These are phyloP conservation scores for Xanthostigma xanthostigma DNA, from an alignment of 2,888 invertebrate genomes.

Conservation along the genomic window DNA sequence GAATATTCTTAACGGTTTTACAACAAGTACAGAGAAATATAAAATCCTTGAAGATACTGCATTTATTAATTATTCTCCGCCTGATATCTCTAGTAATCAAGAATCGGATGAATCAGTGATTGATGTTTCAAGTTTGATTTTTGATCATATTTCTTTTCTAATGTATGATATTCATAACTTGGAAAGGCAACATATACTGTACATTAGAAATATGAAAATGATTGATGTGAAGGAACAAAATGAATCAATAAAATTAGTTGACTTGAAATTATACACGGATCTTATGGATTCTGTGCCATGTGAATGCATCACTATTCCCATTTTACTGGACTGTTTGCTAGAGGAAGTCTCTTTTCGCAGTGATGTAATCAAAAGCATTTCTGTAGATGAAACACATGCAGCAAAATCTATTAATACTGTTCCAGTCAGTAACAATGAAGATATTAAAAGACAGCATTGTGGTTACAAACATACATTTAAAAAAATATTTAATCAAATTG, in stretches of 20 bases:
- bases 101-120: not conserved
- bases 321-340: conserved; percentile 19
- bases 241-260: not conserved
- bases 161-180: conserved; percentile 22
- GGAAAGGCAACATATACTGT: conserved; percentile 17
- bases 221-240: not conserved
- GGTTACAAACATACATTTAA: too few species aligned
- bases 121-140: conserved; percentile 11
- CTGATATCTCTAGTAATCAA: not conserved
- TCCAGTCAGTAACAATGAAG: too few species aligned
- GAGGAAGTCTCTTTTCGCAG: conserved; percentile 15
- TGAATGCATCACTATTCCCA: conserved; percentile 16
- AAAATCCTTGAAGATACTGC: not conserved
- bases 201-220: conserved; percentile 18
- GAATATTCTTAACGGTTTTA: not conserved
- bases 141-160: conserved; percentile 18
- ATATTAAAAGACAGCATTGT: too few species aligned
- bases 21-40: not conserved
- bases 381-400: too few species aligned
- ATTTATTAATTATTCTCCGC: conserved; percentile 1
- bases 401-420: too few species aligned
- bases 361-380: too few species aligned
- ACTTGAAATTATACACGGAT: conserved; percentile 13
- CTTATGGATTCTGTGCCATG: conserved; percentile 15
- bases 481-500: too few species aligned